A percentile compares a stretch with the other conserved stretches of the same genome.
Conservation (phyloP, 2,888 invertebrate genomes). For the Lepidocyrtinus sp. region DNA sequence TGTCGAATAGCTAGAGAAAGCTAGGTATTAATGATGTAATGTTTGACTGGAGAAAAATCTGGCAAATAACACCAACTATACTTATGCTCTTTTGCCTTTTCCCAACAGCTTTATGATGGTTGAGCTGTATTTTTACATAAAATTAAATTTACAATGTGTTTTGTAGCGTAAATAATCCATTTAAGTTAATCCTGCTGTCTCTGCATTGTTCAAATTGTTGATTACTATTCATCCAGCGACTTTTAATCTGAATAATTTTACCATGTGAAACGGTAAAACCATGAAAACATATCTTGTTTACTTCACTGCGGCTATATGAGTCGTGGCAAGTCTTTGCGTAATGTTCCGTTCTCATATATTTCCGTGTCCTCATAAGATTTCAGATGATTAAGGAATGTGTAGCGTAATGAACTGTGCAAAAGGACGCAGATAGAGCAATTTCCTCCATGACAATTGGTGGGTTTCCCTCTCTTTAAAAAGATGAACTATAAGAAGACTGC, state of each 20-base stretch:
- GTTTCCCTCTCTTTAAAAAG: slow-evolving; percentile 20
- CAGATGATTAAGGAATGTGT: slow-evolving; percentile 29
- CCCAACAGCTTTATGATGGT: slow-evolving; percentile 37
- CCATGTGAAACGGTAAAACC: background rate
- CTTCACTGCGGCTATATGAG: background rate
- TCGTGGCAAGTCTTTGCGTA: background rate
- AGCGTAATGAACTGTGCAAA: slow-evolving; percentile 57
- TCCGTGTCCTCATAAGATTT: background rate
- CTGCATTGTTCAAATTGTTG: too few species aligned
- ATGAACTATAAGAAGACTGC: too few species aligned
- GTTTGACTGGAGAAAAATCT: slow-evolving; percentile 27
- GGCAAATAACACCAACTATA: slow-evolving; percentile 20
- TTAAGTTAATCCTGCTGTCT: too few species aligned
- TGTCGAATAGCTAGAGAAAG: background rate
- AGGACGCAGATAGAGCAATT: slow-evolving; percentile 39
- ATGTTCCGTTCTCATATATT: background rate
- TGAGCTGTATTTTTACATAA: slow-evolving; percentile 20
- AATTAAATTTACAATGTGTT: background rate
- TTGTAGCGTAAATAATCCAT: background rate
- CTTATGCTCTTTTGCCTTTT: slow-evolving; percentile 23
- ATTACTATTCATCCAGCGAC: too few species aligned
- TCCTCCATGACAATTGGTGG: slow-evolving; percentile 45
- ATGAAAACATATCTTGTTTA: background rate
- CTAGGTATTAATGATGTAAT: slow-evolving; percentile 9
- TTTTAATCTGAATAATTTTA: background rate